Evolutionary conservation across 2,113 vertebrate species (phyloP), one percentile per base, ranked within the genome.

Genomic region (Hystrix brachyura): DNA sequence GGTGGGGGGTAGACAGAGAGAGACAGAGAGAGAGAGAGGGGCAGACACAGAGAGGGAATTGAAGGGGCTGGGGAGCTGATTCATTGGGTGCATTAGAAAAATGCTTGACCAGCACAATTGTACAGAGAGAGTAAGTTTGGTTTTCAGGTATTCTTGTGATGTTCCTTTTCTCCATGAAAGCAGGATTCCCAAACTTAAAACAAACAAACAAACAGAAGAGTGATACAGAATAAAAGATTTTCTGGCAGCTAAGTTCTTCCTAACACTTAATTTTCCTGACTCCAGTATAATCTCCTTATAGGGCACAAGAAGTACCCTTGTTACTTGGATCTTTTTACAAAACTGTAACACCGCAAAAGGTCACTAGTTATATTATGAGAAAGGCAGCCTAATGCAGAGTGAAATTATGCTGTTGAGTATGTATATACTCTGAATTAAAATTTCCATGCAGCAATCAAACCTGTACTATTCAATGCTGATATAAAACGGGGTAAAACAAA

Each of bases 21-120:
- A 34, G 17, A 72, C 10, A 46, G 23, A 64, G 21, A 27, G 62
- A 27, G 62, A 27, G 55, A 57, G 55, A 57, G 55, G 55, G 55
- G 15, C 10, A 15, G 55, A 57, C 10, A 15, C 10, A 57, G 55
- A 10, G 25, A 25, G 25, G 25, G 62, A 64, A 27, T 3, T 94
- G 88, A 84, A n/a, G 84, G 53, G 60, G 46, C 85, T 93, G 67
- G 93, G 84, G 78, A 95, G 43, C 46, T 94, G 87, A 95, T 90
- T 87, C 79, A 92, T 59, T 90, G 79, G 59, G 88, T n/a, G 69
- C 6, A 87, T 23, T 78, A 62, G 79, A 88, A 92, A 96, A 97
- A 94, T 82, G 59, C 76, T 82, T 55, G 29, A 91, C 91, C 0
- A 1, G 79, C 55, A 95, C 48, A 64, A 38, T 46, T 59, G 17